Base-by-base conservation (phyloP, 2,888 invertebrate genomes). In the Clostera curtula region DNA sequence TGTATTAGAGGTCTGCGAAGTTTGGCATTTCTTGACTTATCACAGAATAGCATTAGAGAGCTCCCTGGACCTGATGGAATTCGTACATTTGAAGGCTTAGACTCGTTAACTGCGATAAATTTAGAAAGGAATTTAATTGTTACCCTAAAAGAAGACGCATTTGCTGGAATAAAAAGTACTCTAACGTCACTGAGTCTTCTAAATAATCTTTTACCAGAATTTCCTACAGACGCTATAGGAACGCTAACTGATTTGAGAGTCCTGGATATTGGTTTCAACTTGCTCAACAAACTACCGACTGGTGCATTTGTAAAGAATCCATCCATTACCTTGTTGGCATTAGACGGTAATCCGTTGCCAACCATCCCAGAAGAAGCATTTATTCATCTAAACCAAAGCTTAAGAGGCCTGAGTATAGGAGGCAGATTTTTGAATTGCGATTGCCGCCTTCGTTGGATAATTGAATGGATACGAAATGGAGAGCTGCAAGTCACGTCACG, bases 401-500 rank as follows among this genome's bases (percentile, higher is more conserved):
- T 96, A 14, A 85, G 95, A 15, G 96, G 96, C 0, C 79, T 96
- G 6, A 95, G 95, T 51, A 77, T 96, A 6, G 96, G 96, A 5
- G 96, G 96, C 3, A 86, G 95, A 36, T 95, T 94, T 63, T 80
- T 96, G 14, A 91, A 92, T 46, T 96, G 96, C 59, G 96, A 96
- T 62, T 96, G 96, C 66, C 89, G 91, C 31, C 71, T 96, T 24
- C 87, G 90, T 5, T 96, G 96, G 96, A 91, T 96, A 33, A 90
- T 93, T 34, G 91, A 95, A 59, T 96, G 96, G 96, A 95, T 96
- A 47, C 87, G 90, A 27, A 90, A 90, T 40, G 91, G 91, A 7
- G 95, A 96, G 63, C 84, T 96, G 19, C 96, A 96, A 86, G 95
- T 96, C 10, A 96, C 96, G 6, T 95, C 95, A 40, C 87, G 96